A percentile compares a stretch with the other conserved stretches of the same genome.
Evolutionary conservation across 2,888 invertebrate species (phyloP).

Genomic region (Dicyrtoma fusca): DNA sequence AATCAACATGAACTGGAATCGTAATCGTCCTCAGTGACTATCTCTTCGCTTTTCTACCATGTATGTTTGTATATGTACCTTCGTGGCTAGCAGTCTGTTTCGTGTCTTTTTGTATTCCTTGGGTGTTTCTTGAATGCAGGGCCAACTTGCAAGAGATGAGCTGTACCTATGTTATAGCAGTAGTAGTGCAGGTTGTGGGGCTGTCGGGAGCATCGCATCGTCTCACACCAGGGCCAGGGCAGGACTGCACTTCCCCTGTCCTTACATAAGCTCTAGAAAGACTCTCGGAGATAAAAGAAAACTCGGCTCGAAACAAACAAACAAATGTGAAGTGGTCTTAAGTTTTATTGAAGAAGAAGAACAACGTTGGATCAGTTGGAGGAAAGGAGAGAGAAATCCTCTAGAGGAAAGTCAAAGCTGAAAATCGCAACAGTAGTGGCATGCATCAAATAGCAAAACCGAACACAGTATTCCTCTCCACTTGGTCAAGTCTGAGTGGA

Average conservation of each 20-base stretch:
- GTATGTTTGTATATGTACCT: no score
- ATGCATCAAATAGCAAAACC: constrained; percentile 13
- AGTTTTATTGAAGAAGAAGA: constrained; percentile 32
- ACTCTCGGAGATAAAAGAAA: neutral
- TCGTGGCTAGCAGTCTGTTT: no score
- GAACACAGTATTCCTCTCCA: constrained; percentile 21
- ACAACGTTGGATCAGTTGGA: constrained; percentile 16
- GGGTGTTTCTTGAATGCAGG: no score
- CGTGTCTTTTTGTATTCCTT: no score
- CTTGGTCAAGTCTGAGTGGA: constrained; percentile 19
- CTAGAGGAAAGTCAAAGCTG: constrained; percentile 32
- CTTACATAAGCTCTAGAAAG: constrained; percentile 4
- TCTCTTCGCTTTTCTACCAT: no score
- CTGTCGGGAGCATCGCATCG: no score
- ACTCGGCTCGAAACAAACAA: constrained; percentile 13
- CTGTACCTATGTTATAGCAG: no score
- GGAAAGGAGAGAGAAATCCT: constrained; percentile 21
- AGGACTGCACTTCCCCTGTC: neutral
- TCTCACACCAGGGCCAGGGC: no score
- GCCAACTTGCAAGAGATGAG: no score
- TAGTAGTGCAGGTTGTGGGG: no score
- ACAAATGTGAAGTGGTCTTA: constrained; percentile 31
- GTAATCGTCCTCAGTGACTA: no score
- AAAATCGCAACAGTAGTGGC: constrained; percentile 13
- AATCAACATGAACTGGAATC: no score